Percentiles rank a stretch among this genome's conserved stretches.
phyloP scores from a whole-genome alignment of 2,113 vertebrate species.

The Seriola rivoliana region DNA sequence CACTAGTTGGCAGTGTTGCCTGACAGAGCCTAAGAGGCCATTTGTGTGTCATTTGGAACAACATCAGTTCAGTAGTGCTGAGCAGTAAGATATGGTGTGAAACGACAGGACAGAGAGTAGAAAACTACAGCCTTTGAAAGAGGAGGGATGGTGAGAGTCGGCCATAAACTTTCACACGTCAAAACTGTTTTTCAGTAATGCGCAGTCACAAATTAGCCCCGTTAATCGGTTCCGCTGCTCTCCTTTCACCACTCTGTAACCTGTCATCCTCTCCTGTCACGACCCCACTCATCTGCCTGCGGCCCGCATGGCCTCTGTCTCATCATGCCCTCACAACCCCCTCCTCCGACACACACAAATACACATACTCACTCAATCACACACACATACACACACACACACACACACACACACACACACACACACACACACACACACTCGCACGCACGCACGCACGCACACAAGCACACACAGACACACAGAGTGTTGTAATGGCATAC shows the following conservation, averaged over 20 bases:
- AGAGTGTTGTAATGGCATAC: conserved; percentile 80
- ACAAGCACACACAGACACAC: conserved; percentile 38
- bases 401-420: not conserved
- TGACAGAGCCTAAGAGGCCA: not conserved
- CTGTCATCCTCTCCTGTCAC: conserved; percentile 72
- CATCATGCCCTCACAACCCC: conserved; percentile 69
- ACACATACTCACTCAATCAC: not conserved
- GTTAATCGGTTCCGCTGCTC: conserved; percentile 64
- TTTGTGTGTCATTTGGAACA: not conserved
- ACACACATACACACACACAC: conserved; percentile 31
- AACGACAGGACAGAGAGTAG: conserved; percentile 43
- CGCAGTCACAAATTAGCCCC: conserved; percentile 65
- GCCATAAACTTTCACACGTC: conserved; percentile 66
- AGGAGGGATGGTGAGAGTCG: conserved; percentile 49
- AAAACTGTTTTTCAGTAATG: conserved; percentile 47
- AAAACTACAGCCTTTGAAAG: conserved; percentile 58
- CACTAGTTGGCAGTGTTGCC: conserved; percentile 23
- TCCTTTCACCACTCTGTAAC: conserved; percentile 72
- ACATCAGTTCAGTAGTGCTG: not conserved
- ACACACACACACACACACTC: conserved; percentile 31
- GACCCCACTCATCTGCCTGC: conserved; percentile 70
- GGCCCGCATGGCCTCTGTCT: conserved; percentile 58
- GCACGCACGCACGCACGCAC: conserved; percentile 24
- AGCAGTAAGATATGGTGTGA: conserved; percentile 12
- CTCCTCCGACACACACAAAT: conserved; percentile 21